Conservation (phyloP, 2,888 invertebrate genomes). For the Eulithis prunata region DNA sequence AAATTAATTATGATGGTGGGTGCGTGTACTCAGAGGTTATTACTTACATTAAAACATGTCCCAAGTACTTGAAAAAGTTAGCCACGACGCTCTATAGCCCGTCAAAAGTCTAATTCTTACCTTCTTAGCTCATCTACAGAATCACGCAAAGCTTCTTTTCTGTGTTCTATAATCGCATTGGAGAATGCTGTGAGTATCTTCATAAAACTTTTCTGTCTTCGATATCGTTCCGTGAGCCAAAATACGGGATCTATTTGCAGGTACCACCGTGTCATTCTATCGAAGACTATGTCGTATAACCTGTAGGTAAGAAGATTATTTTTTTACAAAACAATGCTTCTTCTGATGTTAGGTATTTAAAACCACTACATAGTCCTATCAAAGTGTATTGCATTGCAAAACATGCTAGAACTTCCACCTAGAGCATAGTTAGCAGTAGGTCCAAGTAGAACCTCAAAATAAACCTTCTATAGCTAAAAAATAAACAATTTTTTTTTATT, state of each 20-base stretch:
- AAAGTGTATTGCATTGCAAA: no score
- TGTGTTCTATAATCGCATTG: constrained; percentile 48
- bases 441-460: no score
- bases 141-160: constrained; percentile 49
- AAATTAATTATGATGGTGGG: no score
- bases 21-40: no score
- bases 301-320: constrained; percentile 46
- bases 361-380: no score
- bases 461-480: no score
- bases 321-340: not conserved
- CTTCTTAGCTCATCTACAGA: constrained; percentile 40
- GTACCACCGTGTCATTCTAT: constrained; percentile 74
- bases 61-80: not conserved
- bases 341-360: no score
- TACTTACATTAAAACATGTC: no score
- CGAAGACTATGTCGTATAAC: constrained; percentile 60
- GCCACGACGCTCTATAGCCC: no score
- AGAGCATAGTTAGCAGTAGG: no score
- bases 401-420: no score
- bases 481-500: no score
- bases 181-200: constrained; percentile 47
- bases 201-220: constrained; percentile 44
- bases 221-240: constrained; percentile 52
- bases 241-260: constrained; percentile 68
- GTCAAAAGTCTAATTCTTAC: constrained; percentile 22